Evolutionary conservation across 2,888 invertebrate species (phyloP), one percentile per base, ranked within the genome.

Genomic region (Archips crataeganus): DNA sequence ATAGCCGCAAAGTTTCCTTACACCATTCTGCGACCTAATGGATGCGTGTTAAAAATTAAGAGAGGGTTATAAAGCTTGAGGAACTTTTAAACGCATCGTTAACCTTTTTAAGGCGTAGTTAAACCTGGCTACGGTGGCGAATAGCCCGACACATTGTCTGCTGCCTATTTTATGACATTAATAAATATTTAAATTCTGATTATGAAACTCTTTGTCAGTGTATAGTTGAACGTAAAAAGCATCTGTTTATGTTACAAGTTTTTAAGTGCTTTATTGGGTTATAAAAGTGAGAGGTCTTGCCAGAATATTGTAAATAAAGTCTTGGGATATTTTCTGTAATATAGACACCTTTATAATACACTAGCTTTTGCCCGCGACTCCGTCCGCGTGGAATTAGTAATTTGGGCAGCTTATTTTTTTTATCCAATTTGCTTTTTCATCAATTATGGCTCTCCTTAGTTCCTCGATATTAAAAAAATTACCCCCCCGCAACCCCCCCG

Each of bases 21-120:
- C 34, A 45, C 54, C 62, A 36, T 73, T 62, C 60, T 54, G 63
- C 59, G 69, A 74, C 69, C 64, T 74, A 74, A 74, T 74, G 74
- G 74, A 74, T 23, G 69, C 68, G 49, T 70, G 74, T 74, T 65
- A 70, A 74, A 74, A 65, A 74, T 74, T 70, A 69, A 74, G 70
- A 74, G 74, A 74, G 60, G 65, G 70, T 74, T 65, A 34, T 65
- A 70, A 65, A 74, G 61, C 70, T 36, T n/a, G 51, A 70, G 74
- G 70, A 74, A 74, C 65, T 74, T 74, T 74, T 65, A 74, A 74
- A 74, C 65, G 65, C 74, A 54, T 70, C 74, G 74, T 74, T 74
- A 74, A 74, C 74, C 74, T 69, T 74, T 73, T 74, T 74, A 70
- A 74, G 74, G 36, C 51, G 69, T 45, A 61, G 65, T 74, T 74